These are phyloP conservation scores for Tenthredo mesomela DNA, from an alignment of 2,888 invertebrate genomes.

Conservation along the genomic window DNA sequence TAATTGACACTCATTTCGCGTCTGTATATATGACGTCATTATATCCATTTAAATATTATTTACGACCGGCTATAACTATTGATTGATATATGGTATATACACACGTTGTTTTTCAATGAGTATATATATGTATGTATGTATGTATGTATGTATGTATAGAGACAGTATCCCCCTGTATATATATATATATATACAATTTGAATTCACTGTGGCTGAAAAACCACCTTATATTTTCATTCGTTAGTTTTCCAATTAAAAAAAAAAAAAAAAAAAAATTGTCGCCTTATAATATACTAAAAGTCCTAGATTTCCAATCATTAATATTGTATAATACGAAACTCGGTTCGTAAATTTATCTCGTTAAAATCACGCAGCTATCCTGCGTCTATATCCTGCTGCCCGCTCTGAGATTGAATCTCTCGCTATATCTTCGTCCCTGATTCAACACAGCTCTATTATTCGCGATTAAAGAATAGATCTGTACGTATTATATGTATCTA, in stretches of 20 bases:
- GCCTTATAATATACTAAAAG: no score
- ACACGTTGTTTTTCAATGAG: not conserved
- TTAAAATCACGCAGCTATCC: not conserved
- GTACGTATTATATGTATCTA: not conserved
- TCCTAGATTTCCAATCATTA: no score
- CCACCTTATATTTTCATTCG: not conserved
- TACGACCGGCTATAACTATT: not conserved
- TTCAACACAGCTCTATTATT: constrained; percentile 25
- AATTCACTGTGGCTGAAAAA: not conserved
- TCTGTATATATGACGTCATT: not conserved
- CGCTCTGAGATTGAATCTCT: not conserved
- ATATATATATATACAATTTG: not conserved
- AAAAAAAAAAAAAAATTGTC: no score
- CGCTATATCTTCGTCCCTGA: not conserved
- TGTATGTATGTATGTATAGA: no score
- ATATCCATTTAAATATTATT: not conserved
- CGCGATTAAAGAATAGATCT: not conserved
- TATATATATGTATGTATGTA: not conserved
- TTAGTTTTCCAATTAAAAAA: not conserved
- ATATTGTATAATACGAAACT: not conserved
- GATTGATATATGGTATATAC: not conserved
- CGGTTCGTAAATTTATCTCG: constrained; percentile 21
- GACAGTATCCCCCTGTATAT: not conserved
- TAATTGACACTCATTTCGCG: not conserved
- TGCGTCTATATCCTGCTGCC: no score